phyloP scores from a whole-genome alignment of 1,140 invertebrate genomes.

The Aphaenogaster ashmeadi region DNA sequence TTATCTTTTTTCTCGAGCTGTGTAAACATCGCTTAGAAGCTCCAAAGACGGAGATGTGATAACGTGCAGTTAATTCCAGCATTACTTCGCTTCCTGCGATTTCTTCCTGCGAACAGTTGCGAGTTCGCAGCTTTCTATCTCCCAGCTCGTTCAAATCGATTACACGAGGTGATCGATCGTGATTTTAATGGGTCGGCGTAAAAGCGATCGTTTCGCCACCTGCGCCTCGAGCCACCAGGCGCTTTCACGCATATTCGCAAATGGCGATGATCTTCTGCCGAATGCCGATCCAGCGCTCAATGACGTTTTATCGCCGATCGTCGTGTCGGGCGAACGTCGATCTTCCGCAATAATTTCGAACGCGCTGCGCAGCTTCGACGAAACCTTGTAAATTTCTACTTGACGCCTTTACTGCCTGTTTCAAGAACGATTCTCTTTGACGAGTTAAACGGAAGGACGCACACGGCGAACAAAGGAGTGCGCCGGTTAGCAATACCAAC shows the following conservation, averaged over 20 bases:
- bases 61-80: neutral
- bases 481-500: constrained; percentile 33
- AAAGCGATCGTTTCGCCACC: constrained; percentile 75
- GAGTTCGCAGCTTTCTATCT: constrained; percentile 49
- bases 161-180: constrained; percentile 65
- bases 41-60: neutral
- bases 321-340: neutral
- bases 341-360: constrained; percentile 48
- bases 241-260: constrained; percentile 73
- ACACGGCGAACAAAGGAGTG: constrained; percentile 41
- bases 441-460: constrained; percentile 47
- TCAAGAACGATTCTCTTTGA: constrained; percentile 45
- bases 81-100: neutral
- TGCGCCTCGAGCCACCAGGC: constrained; percentile 56
- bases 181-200: constrained; percentile 73
- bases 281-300: constrained; percentile 42
- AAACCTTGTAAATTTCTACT: constrained; percentile 62
- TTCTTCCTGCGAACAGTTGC: neutral
- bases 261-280: constrained; percentile 61
- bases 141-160: constrained; percentile 65
- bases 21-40: neutral
- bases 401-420: constrained; percentile 57
- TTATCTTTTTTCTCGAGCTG: neutral
- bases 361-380: constrained; percentile 29
- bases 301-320: constrained; percentile 62